Conservation (phyloP, 2,888 invertebrate genomes). For the Deroplatys truncata region DNA sequence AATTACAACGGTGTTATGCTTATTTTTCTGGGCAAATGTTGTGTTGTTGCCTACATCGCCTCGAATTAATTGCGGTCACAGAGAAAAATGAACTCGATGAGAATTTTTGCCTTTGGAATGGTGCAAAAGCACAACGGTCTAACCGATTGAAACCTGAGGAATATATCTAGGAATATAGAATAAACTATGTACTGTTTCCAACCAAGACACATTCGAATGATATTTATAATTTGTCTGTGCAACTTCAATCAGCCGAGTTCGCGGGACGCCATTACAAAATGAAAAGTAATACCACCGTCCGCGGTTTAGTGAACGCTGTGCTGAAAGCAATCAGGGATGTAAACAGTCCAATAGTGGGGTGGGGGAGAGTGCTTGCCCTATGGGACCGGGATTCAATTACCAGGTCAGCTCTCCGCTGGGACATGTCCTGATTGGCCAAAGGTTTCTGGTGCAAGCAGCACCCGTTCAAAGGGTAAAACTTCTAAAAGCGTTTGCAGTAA, state of each 20-base stretch:
- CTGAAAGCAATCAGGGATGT: neutral
- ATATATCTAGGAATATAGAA: neutral
- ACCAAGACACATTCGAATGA: neutral
- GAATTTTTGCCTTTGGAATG: too few species aligned
- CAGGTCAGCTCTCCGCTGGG: neutral
- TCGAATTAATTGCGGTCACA: too few species aligned
- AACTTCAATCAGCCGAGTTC: neutral
- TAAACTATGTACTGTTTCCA: neutral
- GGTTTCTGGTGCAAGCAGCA: neutral
- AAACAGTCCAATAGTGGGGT: neutral
- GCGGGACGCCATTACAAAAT: neutral
- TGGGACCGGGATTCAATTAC: neutral
- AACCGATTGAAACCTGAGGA: too few species aligned
- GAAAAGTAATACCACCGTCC: neutral
- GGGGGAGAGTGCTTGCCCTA: neutral
- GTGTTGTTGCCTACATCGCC: too few species aligned
- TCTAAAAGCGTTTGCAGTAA: neutral
- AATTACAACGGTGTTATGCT: too few species aligned
- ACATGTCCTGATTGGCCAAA: neutral
- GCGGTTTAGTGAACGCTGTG: neutral
- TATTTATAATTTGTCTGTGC: neutral
- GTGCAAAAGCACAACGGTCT: too few species aligned
- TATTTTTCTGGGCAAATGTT: too few species aligned
- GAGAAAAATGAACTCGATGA: too few species aligned
- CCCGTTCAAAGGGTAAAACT: neutral